Evolutionary conservation across 1,140 invertebrate species (phyloP), one percentile per base, ranked within the genome.

Genomic region (Ooceraea biroi): DNA sequence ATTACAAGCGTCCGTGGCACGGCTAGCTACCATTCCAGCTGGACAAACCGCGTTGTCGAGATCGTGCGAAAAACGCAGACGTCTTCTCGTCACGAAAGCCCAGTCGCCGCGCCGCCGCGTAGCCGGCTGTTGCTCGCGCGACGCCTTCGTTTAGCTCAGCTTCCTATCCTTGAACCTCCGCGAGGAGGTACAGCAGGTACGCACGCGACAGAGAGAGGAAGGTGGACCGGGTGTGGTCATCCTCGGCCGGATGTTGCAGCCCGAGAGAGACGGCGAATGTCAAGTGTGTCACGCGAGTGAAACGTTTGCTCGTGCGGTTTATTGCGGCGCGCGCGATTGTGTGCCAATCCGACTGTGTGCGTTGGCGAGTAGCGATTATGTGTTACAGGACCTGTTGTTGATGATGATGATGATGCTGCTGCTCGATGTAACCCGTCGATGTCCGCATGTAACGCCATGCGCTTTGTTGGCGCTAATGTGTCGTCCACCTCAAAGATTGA

Each of bases 391-490:
- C 12, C 41, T 77, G 19, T 8, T 25, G 19, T 10, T 2, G n/a
- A 22, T 58, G 25, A 4, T 19, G 52, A n/a, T 14, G 14, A 14
- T 71, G 68, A n/a, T 52, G 69, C n/a, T 19, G 55, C 27, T 36
- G 52, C 19, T 11, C 84, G 65, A 46, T 58, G 46, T 48, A 46
- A 41, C 58, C 17, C 14, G 69, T 46, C 57, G 61, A 25, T 55
- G 36, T 11, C 14, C 30, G 71, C 60, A 44, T 30, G 71, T 30
- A 41, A 66, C 63, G 68, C 41, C 25, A 55, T 57, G 52, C n/a
- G 77, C 84, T 78, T 88, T 88, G 87, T 88, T 80, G 82, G 55
- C 57, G 82, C 83, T 88, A 80, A 88, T 87, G 60, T 27, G 77
- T 44, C 78, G 80, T 71, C 36, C 19, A 68, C 82, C 46, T 57